Evolutionary conservation across 2,888 invertebrate species (phyloP).

Genomic region (Nymphalis urticae): DNA sequence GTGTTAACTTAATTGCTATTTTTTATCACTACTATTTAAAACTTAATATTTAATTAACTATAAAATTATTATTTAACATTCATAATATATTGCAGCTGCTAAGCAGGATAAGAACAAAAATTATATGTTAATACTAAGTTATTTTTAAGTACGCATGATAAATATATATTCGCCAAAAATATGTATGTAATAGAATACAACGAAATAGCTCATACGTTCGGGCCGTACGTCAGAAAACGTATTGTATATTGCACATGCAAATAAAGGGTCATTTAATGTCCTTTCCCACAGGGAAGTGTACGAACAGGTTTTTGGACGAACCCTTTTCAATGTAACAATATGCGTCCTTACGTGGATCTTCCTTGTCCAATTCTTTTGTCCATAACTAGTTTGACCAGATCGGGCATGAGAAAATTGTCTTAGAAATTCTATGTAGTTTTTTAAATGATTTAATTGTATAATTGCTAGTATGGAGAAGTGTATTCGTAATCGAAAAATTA

Average conservation of each 20-base stretch:
- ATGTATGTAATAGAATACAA: neutral
- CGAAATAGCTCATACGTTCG: neutral
- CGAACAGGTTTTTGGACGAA: constrained; percentile 72
- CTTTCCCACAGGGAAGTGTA: constrained; percentile 73
- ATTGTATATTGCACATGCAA: constrained; percentile 53
- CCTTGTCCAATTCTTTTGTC: constrained; percentile 63
- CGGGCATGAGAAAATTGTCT: constrained; percentile 55
- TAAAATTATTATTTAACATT: too few relatives aligned
- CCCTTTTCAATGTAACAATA: constrained; percentile 52
- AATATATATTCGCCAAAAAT: neutral
- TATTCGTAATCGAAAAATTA: too few relatives aligned
- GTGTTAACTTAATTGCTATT: too few relatives aligned
- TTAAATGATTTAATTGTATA: neutral
- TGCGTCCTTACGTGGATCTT: constrained; percentile 59
- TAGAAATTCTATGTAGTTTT: constrained; percentile 8
- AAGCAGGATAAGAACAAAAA: too few relatives aligned
- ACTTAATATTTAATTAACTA: too few relatives aligned
- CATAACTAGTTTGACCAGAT: constrained; percentile 72
- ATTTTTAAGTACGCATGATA: neutral
- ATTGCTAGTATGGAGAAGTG: too few relatives aligned
- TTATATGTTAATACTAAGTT: too few relatives aligned
- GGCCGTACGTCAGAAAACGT: constrained; percentile 44
- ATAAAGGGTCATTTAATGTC: constrained; percentile 71
- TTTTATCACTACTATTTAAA: too few relatives aligned
- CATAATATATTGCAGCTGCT: too few relatives aligned